Evolutionary conservation across 2,888 invertebrate species (phyloP).

Genomic region (Andrena dorsata): DNA sequence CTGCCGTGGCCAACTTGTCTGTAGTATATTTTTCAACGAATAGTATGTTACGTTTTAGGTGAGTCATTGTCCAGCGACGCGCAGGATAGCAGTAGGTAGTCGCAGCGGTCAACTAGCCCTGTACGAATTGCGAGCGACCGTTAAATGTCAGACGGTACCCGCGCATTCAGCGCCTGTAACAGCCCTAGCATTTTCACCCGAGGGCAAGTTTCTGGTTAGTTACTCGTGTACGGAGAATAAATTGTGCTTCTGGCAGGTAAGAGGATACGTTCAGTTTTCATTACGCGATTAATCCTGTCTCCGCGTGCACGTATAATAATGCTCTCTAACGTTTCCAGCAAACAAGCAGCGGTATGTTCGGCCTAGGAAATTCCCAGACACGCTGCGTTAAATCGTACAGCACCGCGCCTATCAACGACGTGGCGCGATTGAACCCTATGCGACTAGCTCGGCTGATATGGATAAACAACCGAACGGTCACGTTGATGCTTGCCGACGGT

Average conservation of each 20-base stretch:
- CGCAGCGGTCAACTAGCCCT: slow-evolving; percentile 96
- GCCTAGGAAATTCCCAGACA: slow-evolving; percentile 98
- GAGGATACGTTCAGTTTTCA: slow-evolving; percentile 71
- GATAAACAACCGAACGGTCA: slow-evolving; percentile 97
- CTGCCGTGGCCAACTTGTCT: too few relatives aligned
- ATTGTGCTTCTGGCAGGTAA: slow-evolving; percentile 99
- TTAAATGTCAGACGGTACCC: slow-evolving; percentile 96
- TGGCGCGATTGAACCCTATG: slow-evolving; percentile 94
- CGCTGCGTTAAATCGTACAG: slow-evolving; percentile 98
- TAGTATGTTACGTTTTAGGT: slow-evolving; percentile 71
- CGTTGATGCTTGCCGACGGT: slow-evolving; percentile 97
- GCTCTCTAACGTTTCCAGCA: slow-evolving; percentile 81
- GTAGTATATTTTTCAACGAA: too few relatives aligned
- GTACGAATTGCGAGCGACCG: slow-evolving; percentile 96
- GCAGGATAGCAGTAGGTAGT: slow-evolving; percentile 97
- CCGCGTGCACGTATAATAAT: background rate
- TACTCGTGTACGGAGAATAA: slow-evolving; percentile 97
- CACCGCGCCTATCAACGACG: slow-evolving; percentile 96
- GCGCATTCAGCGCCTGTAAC: slow-evolving; percentile 96
- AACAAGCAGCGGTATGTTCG: slow-evolving; percentile 96
- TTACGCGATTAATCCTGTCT: background rate
- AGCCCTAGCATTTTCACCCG: slow-evolving; percentile 97
- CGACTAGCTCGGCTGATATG: slow-evolving; percentile 96
- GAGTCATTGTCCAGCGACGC: slow-evolving; percentile 95
- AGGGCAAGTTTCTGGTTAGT: slow-evolving; percentile 98